Base-by-base conservation (phyloP, 2,888 invertebrate species). In the Pristionchus japonicus region DNA sequence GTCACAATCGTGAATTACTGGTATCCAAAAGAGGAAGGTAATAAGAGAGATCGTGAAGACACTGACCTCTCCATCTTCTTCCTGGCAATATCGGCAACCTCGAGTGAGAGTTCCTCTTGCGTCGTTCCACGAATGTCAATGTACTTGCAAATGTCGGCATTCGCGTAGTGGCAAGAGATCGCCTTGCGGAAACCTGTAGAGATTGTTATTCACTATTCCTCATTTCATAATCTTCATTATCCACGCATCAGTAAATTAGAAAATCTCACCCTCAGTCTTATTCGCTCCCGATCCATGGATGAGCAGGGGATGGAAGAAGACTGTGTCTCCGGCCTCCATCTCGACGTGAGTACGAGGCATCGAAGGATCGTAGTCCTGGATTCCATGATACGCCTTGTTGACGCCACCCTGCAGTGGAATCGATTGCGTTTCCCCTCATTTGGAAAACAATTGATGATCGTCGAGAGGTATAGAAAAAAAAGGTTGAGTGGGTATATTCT, bases 271-370 rank as follows among this genome's bases (percentile, higher is more conserved):
- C 93, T 96, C 95, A 0, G 97, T 96, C 67, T 95, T 95, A 94
- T 97, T 97, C 49, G 96, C 96, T 31, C 97, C 97, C 0, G 97
- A 97, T 6, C 97, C 97, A 94, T 97, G 97, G 61, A 97, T 96
- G 20, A 98, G 95, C n/a, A 97, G 94, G 0, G 97, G 97, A 95
- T 97, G 97, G 95, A 98, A 97, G 95, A 97, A 97, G 13, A 93
- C 96, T 0, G 97, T 97, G 94, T 97, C 97, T 0, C 97, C 97
- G 17, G 97, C 96, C 86, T 96, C 96, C 97, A 97, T 97, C 91
- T 96, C 96, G 20, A 97, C 95, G 92, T 96, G 95, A 0, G 96
- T 94, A 13, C 91, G 89, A 17, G 92, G 91, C 86, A 91, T 88
- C 80, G 92, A 93, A 0, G 96, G 96, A 20, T 96, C 95, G 92